Base-by-base conservation (phyloP, 2,797 vertebrate species). In the Cuculus canorus region DNA sequence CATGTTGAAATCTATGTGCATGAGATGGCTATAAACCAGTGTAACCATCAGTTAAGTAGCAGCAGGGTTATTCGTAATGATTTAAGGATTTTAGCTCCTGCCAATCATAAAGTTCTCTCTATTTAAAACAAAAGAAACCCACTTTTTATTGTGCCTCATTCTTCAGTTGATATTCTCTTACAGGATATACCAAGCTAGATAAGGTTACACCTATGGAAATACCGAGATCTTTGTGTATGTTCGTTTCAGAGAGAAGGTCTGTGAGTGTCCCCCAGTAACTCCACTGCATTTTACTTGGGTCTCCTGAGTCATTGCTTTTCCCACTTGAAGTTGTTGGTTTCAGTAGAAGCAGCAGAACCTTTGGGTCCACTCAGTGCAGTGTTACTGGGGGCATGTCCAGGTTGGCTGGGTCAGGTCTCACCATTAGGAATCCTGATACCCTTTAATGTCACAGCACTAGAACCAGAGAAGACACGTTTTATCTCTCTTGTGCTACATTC, bases 121-220 rank as follows among this genome's bases (percentile, higher is more conserved):
- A 8, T 17, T 76, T 85, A 73, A 86, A 53, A 50, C 24, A 76
- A 56, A 77, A 82, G 33, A 52, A 88, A 41, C 5, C 3, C 16
- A 15, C 48, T 32, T 65, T 56, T 83, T 71, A 47, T 78, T 83
- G 76, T 78, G 52, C 21, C 18, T 79, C 1, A 0, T 69, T 90
- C 47, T 88, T 65, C 39, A 69, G 39, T 14, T 82, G 50, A 69
- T 95, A 37, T 63, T 79, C n/a, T 72, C 24, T 28, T 59, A 10
- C 9, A 13, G 57, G 48, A 41, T 47, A 64, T 39, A 22, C 57
- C 39, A 7, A 18, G 35, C 59, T 84, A 70, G 54, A 37, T 75
- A 52, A 81, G 28, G 78, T 80, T 78, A 61, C 70, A 41, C 75
- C 68, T 80, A 30, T 85, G 95, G 91, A 88, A 92, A 60, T 88